These are phyloP conservation scores for Eublepharis macularius DNA, from an alignment of 2,113 vertebrate species.

Conservation along the genomic window DNA sequence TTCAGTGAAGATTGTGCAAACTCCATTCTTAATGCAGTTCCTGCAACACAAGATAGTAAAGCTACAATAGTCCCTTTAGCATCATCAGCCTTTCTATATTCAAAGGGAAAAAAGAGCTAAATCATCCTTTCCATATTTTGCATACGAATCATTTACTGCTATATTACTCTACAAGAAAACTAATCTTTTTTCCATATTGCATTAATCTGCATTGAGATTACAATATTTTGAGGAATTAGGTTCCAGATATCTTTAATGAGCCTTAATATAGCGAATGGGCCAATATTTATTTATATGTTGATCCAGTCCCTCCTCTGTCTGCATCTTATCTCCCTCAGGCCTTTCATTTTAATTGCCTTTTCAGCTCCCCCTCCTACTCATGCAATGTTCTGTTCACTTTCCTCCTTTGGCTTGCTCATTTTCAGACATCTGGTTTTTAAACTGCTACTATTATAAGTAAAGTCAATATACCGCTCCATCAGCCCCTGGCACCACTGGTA, in stretches of 20 bases:
- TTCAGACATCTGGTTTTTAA: constrained; percentile 59
- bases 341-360: constrained; percentile 21
- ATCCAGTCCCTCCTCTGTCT: not conserved
- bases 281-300: constrained; percentile 14
- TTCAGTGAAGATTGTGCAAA: too few species aligned
- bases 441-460: constrained; percentile 49
- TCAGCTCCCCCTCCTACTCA: constrained; percentile 1
- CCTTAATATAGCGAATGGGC: not conserved
- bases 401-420: constrained; percentile 42
- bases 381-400: constrained; percentile 21
- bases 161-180: not conserved
- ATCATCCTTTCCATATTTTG: not conserved
- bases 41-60: too few species aligned
- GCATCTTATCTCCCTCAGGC: not conserved
- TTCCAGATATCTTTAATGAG: not conserved
- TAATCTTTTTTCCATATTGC: not conserved
- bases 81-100: not conserved
- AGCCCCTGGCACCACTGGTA: constrained; percentile 43
- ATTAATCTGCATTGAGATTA: not conserved
- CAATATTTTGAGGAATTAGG: rapidly evolving
- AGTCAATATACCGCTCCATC: constrained; percentile 29
- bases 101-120: not conserved
- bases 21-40: too few species aligned
- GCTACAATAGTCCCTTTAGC: not conserved
- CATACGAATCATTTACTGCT: not conserved